Evolutionary conservation across 2,113 vertebrate genomes (phyloP).

Genomic region (Eonycteris spelaea): DNA sequence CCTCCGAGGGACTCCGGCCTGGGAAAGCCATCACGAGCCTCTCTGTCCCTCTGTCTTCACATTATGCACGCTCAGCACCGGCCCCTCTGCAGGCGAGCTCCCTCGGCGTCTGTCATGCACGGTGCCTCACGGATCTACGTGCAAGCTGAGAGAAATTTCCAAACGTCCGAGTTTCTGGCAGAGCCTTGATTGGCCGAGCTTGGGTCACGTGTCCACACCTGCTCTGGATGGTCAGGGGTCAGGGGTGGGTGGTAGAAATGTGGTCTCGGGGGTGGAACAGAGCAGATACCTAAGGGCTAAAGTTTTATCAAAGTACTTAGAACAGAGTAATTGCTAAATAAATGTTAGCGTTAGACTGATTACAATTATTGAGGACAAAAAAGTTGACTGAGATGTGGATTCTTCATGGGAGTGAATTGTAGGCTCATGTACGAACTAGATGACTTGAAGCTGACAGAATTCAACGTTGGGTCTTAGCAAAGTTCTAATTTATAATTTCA

Average conservation of each 20-base stretch:
- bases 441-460: background rate
- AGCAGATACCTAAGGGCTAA: background rate
- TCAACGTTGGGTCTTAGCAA: background rate
- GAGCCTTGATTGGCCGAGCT: background rate
- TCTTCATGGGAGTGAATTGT: background rate
- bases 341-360: background rate
- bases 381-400: background rate
- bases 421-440: background rate
- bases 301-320: background rate
- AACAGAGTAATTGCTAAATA: background rate
- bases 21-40: background rate
- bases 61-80: fast-evolving
- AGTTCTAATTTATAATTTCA: background rate
- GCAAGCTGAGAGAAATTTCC: background rate
- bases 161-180: background rate
- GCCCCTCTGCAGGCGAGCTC: background rate
- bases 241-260: background rate
- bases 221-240: background rate
- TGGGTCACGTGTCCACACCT: background rate
- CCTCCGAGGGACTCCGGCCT: background rate
- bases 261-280: background rate
- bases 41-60: background rate
- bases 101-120: background rate
- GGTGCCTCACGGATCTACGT: background rate
- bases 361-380: background rate